These are phyloP conservation scores for Lycocerus yunnanus DNA, from an alignment of 2,888 invertebrate species.

Conservation along the genomic window DNA sequence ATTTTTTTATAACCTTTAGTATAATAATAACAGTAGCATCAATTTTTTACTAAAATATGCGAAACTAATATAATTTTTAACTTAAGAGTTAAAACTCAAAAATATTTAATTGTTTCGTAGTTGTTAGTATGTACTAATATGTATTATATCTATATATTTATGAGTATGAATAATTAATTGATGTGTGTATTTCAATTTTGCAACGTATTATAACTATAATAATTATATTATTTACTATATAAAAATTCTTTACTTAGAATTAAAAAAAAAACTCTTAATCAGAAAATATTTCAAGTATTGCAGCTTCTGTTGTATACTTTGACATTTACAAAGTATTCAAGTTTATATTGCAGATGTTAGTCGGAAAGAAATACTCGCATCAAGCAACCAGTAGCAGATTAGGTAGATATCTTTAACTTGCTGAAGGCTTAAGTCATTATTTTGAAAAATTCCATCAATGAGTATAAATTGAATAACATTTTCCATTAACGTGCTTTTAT, in stretches of 20 bases:
- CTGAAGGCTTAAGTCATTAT: slow-evolving; percentile 44
- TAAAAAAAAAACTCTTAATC: background rate
- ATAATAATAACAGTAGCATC: too few relatives aligned
- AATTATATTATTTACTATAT: background rate
- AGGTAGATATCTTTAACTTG: slow-evolving; percentile 40
- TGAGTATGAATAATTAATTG: too few relatives aligned
- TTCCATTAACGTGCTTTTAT: slow-evolving; percentile 42
- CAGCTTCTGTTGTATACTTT: slow-evolving; percentile 46
- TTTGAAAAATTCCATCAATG: slow-evolving; percentile 49
- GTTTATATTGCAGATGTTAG: slow-evolving; percentile 39
- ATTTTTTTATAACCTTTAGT: too few relatives aligned
- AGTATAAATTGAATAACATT: slow-evolving; percentile 47
- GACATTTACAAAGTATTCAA: slow-evolving; percentile 50
- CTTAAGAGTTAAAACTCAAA: too few relatives aligned
- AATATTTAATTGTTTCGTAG: too few relatives aligned
- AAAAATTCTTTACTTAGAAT: background rate
- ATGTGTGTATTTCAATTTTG: too few relatives aligned
- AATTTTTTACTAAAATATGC: too few relatives aligned
- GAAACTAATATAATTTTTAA: too few relatives aligned
- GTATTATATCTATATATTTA: too few relatives aligned
- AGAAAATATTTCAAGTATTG: slow-evolving; percentile 45
- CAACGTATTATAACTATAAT: too few relatives aligned
- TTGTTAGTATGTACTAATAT: too few relatives aligned
- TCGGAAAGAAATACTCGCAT: slow-evolving; percentile 38
- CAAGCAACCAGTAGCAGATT: slow-evolving; percentile 48